A percentile compares a stretch with the other conserved stretches of the same genome.
phyloP scores from a whole-genome alignment of 2,888 invertebrate species.

The Parnassius orleans region DNA sequence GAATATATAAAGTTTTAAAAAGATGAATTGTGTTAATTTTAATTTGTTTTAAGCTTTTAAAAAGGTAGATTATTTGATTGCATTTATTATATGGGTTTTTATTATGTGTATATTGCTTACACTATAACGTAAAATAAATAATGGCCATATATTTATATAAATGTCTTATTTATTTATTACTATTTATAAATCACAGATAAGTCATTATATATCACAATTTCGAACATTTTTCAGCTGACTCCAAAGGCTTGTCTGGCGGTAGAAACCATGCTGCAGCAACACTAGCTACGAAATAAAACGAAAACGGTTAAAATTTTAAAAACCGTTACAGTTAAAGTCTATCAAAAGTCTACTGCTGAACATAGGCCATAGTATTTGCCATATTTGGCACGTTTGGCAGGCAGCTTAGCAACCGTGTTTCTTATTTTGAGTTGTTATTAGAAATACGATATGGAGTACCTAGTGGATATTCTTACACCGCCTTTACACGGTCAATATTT shows the following conservation, averaged over 20 bases:
- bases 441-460: too few species aligned
- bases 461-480: too few species aligned
- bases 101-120: not conserved
- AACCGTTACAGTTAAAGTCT: too few species aligned
- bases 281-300: conserved; percentile 50
- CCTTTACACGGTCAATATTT: too few species aligned
- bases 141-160: conserved; percentile 16
- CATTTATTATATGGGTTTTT: not conserved
- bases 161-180: conserved; percentile 26
- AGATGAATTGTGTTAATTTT: too few species aligned
- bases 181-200: conserved; percentile 41
- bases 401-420: too few species aligned
- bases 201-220: conserved; percentile 17
- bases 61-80: not conserved
- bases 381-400: too few species aligned
- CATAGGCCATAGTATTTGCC: too few species aligned
- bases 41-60: not conserved
- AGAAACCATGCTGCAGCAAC: conserved; percentile 62
- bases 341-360: too few species aligned
- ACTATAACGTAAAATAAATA: conserved; percentile 16
- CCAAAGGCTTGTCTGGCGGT: conserved; percentile 52
- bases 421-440: too few species aligned
- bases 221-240: conserved; percentile 15
- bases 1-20: too few species aligned
- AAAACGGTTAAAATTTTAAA: not conserved